A percentile compares a stretch with the other conserved stretches of the same genome.
These are phyloP conservation scores for Alaudala cheleensis DNA, from an alignment of 2,113 vertebrate genomes.

Conservation along the genomic window DNA sequence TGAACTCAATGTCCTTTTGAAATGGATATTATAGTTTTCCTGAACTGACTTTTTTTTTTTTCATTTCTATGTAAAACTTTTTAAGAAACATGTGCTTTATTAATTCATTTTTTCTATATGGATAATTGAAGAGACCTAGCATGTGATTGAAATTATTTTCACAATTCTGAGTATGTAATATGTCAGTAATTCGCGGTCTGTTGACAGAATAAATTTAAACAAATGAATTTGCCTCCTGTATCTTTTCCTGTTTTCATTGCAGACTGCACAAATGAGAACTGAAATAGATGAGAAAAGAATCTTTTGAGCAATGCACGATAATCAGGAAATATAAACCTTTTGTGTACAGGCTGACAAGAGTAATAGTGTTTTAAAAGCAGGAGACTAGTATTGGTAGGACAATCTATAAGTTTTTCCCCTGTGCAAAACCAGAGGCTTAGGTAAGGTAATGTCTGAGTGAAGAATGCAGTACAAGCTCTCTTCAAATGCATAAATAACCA, in stretches of 20 bases:
- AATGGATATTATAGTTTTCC: not conserved
- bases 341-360: not conserved
- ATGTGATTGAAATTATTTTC: conserved; percentile 19
- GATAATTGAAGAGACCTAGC: not conserved
- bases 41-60: not conserved
- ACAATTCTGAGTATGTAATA: not conserved
- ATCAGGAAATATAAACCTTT: not conserved
- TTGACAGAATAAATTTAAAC: conserved; percentile 16
- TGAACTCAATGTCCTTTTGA: not conserved
- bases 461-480: not conserved
- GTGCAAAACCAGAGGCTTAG: not conserved
- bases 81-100: not conserved
- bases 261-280: conserved; percentile 8
- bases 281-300: conserved; percentile 1
- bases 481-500: not conserved
- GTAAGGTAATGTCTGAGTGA: not conserved
- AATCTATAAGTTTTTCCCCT: not conserved
- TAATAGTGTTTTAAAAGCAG: not conserved
- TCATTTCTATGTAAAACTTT: not conserved
- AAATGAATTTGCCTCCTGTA: conserved; percentile 10
- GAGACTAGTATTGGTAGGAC: not conserved
- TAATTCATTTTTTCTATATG: not conserved
- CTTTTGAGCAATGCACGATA: not conserved
- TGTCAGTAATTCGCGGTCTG: not conserved
- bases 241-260: not conserved